Percentiles rank a stretch among this genome's conserved stretches.
phyloP scores from a whole-genome alignment of 1,140 invertebrate genomes.

The Rhagoletis pomonella region DNA sequence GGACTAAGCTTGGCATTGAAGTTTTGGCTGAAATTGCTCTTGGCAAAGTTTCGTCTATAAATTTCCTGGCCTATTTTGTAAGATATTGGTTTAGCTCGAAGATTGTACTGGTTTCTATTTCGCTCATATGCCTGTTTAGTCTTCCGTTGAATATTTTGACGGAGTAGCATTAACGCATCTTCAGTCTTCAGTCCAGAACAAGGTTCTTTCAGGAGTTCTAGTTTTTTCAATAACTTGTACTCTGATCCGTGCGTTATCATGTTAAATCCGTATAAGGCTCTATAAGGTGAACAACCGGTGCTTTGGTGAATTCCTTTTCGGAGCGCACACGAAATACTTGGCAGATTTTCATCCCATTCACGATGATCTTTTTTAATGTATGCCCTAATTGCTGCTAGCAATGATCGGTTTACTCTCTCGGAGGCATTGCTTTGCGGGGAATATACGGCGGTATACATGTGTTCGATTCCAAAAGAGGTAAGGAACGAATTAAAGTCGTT shows the following conservation, averaged over 20 bases:
- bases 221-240: no score
- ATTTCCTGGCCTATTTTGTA: conserved; percentile 1
- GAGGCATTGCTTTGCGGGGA: no score
- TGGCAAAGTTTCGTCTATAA: background rate
- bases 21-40: background rate
- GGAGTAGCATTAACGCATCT: no score
- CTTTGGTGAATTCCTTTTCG: conserved; percentile 43
- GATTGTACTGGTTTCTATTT: background rate
- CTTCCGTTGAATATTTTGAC: background rate
- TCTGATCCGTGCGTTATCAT: conserved; percentile 42
- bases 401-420: no score
- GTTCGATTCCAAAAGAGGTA: no score
- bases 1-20: background rate
- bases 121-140: background rate
- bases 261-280: conserved; percentile 54
- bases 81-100: background rate
- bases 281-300: conserved; percentile 54
- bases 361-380: no score
- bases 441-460: no score
- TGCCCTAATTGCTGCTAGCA: no score
- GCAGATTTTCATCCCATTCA: no score
- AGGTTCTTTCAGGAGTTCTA: no score
- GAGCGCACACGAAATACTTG: conserved; percentile 47
- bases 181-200: no score
- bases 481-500: no score